Evolutionary conservation across 2,113 vertebrate species (phyloP).

Genomic region (Microcebus jonahi): DNA sequence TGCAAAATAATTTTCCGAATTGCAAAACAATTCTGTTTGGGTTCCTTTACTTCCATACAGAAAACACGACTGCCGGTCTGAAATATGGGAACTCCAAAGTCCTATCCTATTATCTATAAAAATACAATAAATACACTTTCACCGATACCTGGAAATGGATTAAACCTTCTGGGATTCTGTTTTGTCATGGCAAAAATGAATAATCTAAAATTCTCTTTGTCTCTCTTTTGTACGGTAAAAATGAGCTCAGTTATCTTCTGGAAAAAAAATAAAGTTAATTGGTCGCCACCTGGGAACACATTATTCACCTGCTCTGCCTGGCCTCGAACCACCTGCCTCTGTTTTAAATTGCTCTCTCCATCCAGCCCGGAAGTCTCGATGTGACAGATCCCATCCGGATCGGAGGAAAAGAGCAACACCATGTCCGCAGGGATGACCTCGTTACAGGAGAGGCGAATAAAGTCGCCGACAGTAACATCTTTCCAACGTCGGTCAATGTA

Average conservation of each 20-base stretch:
- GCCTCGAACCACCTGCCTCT: conserved; percentile 93
- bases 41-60: neutral
- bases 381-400: conserved; percentile 93
- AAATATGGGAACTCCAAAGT: neutral
- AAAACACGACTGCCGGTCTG: neutral
- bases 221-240: neutral
- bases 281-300: neutral
- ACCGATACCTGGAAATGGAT: neutral
- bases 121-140: neutral
- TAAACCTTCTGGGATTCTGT: neutral
- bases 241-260: conserved; percentile 8
- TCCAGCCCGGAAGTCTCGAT: conserved; percentile 96
- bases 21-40: conserved; percentile 6
- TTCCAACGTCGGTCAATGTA: conserved; percentile 92
- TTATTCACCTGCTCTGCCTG: conserved; percentile 87
- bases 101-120: conserved; percentile 10
- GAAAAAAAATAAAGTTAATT: neutral
- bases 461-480: conserved; percentile 93
- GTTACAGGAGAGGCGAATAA: conserved; percentile 92
- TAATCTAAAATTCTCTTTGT: conserved; percentile 3
- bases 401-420: conserved; percentile 93
- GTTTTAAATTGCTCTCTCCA: conserved; percentile 96
- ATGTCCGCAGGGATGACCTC: conserved; percentile 96
- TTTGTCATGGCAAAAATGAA: neutral
- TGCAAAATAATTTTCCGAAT: conserved; percentile 37